Evolutionary conservation across 1,140 invertebrate species (phyloP).

Genomic region (Panagrolaimus sp.): DNA sequence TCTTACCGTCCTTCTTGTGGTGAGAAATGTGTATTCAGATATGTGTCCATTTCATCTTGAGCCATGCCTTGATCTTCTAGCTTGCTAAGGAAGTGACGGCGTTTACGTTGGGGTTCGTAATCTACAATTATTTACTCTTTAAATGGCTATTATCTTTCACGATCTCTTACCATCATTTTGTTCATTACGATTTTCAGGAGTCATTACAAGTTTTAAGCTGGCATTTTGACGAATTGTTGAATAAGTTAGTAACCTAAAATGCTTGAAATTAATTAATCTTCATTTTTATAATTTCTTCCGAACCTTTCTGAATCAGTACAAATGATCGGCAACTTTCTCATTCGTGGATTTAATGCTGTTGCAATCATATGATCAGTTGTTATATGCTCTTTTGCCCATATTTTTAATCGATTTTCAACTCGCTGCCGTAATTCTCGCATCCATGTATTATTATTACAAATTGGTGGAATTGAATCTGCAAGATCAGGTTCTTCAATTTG

Average conservation of each 20-base stretch:
- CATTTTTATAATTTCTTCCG: constrained; percentile 18
- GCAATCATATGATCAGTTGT: constrained; percentile 37
- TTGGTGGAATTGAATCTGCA: background rate
- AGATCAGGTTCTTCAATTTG: background rate
- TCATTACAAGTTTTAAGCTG: constrained; percentile 15
- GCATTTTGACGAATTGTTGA: constrained; percentile 18
- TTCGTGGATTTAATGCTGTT: constrained; percentile 39
- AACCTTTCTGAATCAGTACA: constrained; percentile 42
- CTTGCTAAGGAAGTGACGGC: constrained; percentile 35
- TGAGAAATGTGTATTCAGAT: constrained; percentile 34
- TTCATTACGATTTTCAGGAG: constrained; percentile 7
- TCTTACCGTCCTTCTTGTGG: background rate
- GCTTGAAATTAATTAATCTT: background rate
- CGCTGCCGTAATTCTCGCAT: constrained; percentile 21
- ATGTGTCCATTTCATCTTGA: constrained; percentile 43
- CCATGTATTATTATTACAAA: constrained; percentile 21
- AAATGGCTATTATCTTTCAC: no score
- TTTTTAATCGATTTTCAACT: constrained; percentile 27
- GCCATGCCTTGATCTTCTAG: constrained; percentile 42
- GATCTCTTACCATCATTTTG: no score
- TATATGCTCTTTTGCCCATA: constrained; percentile 39
- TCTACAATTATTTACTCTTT: constrained; percentile 12
- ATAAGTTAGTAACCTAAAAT: constrained; percentile 20
- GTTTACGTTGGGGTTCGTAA: constrained; percentile 37
- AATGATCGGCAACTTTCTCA: constrained; percentile 40